Conservation (phyloP, 2,888 invertebrate genomes). For the Pseudococcus viburni region DNA sequence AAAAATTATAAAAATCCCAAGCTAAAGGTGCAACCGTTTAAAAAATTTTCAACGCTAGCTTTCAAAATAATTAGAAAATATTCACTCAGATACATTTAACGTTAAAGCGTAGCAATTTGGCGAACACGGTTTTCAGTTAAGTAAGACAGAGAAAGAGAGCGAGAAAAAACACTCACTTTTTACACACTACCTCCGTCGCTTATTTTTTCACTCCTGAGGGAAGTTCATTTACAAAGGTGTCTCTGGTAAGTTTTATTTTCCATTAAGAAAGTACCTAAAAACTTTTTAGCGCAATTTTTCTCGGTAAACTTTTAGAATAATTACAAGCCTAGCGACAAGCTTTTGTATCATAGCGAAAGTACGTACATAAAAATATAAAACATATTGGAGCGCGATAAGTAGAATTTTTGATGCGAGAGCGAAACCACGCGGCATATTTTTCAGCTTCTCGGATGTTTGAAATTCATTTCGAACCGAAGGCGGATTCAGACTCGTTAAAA, state of each 20-base stretch:
- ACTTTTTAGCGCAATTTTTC: conserved; percentile 37
- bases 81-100: conserved; percentile 13
- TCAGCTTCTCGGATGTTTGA: background rate
- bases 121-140: background rate
- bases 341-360: background rate
- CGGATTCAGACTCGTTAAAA: conserved; percentile 29
- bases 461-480: conserved; percentile 23
- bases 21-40: background rate
- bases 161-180: background rate
- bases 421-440: conserved; percentile 19
- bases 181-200: background rate
- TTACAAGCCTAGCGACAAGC: conserved; percentile 38
- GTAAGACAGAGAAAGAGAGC: background rate
- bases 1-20: background rate
- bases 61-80: conserved; percentile 40
- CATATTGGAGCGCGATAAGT: conserved; percentile 36
- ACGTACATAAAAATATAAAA: conserved; percentile 3
- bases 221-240: conserved; percentile 46
- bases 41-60: conserved; percentile 1
- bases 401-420: conserved; percentile 3
- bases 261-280: conserved; percentile 48
- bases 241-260: conserved; percentile 41
- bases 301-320: conserved; percentile 38
- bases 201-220: conserved; percentile 28
- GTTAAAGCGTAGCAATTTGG: conserved; percentile 14